Conservation (phyloP, 1,140 invertebrate genomes). For the Lepidurus couesii region DNA sequence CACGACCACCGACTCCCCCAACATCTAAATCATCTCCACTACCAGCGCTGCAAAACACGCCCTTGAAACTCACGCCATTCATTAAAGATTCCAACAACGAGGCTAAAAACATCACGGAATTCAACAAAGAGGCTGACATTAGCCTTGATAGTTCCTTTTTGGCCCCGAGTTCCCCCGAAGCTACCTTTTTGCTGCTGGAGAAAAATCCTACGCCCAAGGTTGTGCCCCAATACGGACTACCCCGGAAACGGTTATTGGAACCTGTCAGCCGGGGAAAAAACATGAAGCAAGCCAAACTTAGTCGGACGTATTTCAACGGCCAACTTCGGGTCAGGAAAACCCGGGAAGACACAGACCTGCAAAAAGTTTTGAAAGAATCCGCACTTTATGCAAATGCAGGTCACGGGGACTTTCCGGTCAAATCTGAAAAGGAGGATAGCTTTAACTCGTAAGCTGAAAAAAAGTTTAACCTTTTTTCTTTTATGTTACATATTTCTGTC, state of each 20-base stretch:
- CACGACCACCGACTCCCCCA: not conserved
- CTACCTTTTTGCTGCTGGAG: not conserved
- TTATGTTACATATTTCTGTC: no score
- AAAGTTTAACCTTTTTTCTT: no score
- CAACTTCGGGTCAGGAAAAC: not conserved
- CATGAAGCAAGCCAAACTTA: conserved; percentile 8
- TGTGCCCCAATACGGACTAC: not conserved
- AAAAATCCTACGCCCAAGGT: not conserved
- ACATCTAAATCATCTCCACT: not conserved
- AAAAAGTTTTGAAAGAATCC: conserved; percentile 9
- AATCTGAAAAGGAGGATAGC: not conserved
- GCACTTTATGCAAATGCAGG: not conserved
- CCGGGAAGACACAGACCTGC: not conserved
- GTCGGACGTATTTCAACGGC: not conserved
- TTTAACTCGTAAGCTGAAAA: not conserved
- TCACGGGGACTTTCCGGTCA: not conserved
- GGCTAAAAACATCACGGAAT: not conserved
- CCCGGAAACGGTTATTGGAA: conserved; percentile 1
- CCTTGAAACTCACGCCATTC: not conserved
- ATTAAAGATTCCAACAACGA: not conserved
- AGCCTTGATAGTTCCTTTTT: not conserved
- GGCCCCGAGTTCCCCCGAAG: not conserved
- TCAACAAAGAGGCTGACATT: not conserved
- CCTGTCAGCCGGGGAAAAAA: not conserved
- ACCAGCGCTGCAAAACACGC: not conserved